A percentile compares a stretch with the other conserved stretches of the same genome.
Evolutionary conservation across 2,888 invertebrate genomes (phyloP).

Genomic region (Stomorhina lunata): DNA sequence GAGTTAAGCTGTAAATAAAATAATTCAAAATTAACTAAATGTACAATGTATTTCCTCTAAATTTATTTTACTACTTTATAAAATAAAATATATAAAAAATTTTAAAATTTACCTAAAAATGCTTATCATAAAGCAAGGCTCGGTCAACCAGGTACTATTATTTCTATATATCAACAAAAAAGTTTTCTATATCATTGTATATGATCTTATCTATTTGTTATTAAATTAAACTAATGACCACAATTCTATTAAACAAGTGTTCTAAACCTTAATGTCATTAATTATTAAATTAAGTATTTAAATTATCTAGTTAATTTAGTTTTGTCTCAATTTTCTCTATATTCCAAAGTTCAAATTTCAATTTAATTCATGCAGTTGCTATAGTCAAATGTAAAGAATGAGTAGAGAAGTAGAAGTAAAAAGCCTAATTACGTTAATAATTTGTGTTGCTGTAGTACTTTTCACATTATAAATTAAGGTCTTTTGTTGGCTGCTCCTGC

Average conservation of each 20-base stretch:
- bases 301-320: background rate
- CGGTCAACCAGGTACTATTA: no score
- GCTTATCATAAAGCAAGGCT: no score
- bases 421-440: slow-evolving; percentile 45
- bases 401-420: slow-evolving; percentile 13
- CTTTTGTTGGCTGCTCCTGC: slow-evolving; percentile 41
- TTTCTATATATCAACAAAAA: no score
- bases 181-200: background rate
- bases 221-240: background rate
- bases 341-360: slow-evolving; percentile 22
- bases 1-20: no score
- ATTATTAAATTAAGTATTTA: slow-evolving; percentile 2
- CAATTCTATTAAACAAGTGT: background rate
- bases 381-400: background rate
- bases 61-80: no score
- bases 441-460: slow-evolving; percentile 23
- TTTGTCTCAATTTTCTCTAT: background rate
- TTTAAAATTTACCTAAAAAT: no score
- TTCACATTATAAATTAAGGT: slow-evolving; percentile 53
- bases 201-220: background rate
- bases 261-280: slow-evolving; percentile 20
- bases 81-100: no score
- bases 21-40: no score
- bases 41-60: no score
- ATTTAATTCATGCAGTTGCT: background rate